These are phyloP conservation scores for Daphoenositta chrysoptera DNA, from an alignment of 2,113 vertebrate species.

Conservation along the genomic window DNA sequence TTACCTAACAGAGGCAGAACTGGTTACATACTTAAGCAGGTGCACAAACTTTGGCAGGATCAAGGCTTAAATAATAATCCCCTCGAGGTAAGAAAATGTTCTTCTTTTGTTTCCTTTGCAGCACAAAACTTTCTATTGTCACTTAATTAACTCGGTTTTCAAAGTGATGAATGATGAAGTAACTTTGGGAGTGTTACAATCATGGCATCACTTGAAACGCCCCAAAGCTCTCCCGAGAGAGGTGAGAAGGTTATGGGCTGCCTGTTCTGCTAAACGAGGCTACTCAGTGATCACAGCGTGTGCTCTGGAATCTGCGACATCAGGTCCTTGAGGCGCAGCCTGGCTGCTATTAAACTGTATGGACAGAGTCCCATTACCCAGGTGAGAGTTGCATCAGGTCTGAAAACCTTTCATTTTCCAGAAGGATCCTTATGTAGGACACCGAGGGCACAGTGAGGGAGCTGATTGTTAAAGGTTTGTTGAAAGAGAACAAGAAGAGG, in stretches of 20 bases:
- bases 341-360: background rate
- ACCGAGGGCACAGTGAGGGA: background rate
- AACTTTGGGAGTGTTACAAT: background rate
- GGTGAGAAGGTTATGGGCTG: background rate
- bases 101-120: constrained; percentile 33
- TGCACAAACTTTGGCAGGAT: constrained; percentile 13
- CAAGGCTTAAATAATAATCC: background rate
- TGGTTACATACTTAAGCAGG: background rate
- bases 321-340: background rate
- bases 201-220: background rate
- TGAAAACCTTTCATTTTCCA: constrained; percentile 2
- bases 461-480: background rate
- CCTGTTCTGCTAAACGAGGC: background rate
- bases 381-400: background rate
- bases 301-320: background rate
- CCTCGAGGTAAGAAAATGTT: constrained; percentile 10
- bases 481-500: background rate
- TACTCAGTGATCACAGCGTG: background rate
- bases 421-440: background rate
- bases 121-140: background rate
- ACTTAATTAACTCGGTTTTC: constrained; percentile 24
- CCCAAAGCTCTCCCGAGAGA: background rate
- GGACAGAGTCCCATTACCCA: background rate
- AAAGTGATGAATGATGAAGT: constrained; percentile 3
- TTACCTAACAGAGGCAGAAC: background rate